Conservation (phyloP, 2,888 invertebrate genomes). For the Drosophila putrida region DNA sequence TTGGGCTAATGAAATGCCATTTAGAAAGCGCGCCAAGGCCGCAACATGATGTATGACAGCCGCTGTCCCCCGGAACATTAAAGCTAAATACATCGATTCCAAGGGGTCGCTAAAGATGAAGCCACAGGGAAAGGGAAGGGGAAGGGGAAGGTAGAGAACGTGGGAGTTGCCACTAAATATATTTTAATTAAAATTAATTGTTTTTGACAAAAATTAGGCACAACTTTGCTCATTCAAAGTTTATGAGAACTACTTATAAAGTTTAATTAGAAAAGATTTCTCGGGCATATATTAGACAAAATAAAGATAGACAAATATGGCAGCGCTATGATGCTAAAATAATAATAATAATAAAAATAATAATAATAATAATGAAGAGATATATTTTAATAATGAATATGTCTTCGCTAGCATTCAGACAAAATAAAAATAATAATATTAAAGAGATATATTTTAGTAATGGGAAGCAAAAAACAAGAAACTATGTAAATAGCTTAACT, state of each 20-base stretch:
- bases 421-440: too few relatives aligned
- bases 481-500: too few relatives aligned
- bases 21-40: constrained; percentile 45
- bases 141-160: neutral
- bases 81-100: constrained; percentile 44
- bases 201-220: constrained; percentile 6
- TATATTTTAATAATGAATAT: too few relatives aligned
- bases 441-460: too few relatives aligned
- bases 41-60: constrained; percentile 65
- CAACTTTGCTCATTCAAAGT: neutral
- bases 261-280: constrained; percentile 10
- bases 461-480: too few relatives aligned
- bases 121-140: neutral
- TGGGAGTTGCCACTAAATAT: constrained; percentile 36
- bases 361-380: too few relatives aligned
- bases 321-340: too few relatives aligned
- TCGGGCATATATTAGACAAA: neutral
- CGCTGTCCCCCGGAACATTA: constrained; percentile 40
- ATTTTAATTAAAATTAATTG: constrained; percentile 64
- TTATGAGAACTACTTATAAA: constrained; percentile 5
- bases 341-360: too few relatives aligned
- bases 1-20: constrained; percentile 70
- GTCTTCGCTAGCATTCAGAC: too few relatives aligned
- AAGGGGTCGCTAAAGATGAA: neutral
- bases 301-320: neutral